These are phyloP conservation scores for Paralichthys olivaceus DNA, from an alignment of 2,113 vertebrate genomes.

Conservation along the genomic window DNA sequence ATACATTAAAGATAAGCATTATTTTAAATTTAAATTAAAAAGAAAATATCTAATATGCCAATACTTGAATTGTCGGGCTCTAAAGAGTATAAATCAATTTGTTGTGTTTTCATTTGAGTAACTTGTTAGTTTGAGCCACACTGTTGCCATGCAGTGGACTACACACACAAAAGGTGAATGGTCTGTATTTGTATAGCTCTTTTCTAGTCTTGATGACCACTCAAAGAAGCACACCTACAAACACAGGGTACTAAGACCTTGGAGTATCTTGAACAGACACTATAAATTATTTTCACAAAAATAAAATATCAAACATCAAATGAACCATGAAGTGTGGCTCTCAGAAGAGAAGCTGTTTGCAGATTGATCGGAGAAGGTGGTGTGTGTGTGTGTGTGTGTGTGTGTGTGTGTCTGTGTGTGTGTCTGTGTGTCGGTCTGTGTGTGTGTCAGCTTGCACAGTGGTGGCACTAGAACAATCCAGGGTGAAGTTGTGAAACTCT, in stretches of 20 bases:
- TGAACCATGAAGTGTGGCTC: background rate
- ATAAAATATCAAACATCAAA: background rate
- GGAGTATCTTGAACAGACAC: background rate
- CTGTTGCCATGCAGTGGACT: background rate
- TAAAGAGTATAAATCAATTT: too few relatives aligned
- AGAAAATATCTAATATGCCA: too few relatives aligned
- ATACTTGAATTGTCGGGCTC: too few relatives aligned
- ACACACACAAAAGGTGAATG: background rate
- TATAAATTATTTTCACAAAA: background rate
- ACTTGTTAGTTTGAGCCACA: background rate
- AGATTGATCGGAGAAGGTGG: background rate
- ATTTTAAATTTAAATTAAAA: too few relatives aligned
- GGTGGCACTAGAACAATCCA: conserved; percentile 7
- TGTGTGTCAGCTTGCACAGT: background rate
- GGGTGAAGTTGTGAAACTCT: conserved; percentile 43
- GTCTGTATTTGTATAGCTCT: too few relatives aligned
- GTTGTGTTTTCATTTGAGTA: background rate
- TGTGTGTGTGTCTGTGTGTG: too few relatives aligned
- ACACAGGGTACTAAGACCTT: background rate
- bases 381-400: background rate
- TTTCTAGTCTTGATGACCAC: too few relatives aligned
- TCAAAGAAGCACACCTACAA: too few relatives aligned
- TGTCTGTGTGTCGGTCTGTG: background rate
- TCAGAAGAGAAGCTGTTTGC: background rate
- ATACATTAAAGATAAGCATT: too few relatives aligned